phyloP scores from a whole-genome alignment of 2,888 invertebrate species.

The Luperina testacea region DNA sequence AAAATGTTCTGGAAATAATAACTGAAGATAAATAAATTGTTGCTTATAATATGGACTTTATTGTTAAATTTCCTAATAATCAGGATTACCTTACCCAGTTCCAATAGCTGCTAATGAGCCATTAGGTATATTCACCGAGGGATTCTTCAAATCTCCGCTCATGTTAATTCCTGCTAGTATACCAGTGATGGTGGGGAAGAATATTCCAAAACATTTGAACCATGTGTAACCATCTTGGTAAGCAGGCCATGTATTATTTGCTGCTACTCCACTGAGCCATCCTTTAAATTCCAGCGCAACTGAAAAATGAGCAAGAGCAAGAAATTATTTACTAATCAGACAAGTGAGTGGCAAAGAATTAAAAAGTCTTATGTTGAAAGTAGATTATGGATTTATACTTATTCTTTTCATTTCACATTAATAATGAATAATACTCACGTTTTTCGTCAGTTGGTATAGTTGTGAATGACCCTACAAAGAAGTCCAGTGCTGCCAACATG shows the following conservation, averaged over 20 bases:
- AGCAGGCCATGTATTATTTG: conserved; percentile 94
- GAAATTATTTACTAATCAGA: neutral
- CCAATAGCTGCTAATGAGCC: conserved; percentile 98
- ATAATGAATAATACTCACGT: conserved; percentile 85
- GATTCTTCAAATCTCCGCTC: conserved; percentile 98
- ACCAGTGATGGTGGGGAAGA: conserved; percentile 99
- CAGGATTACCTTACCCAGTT: conserved; percentile 91
- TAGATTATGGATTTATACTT: neutral
- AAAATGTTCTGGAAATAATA: conserved; percentile 92
- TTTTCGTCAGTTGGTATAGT: conserved; percentile 89
- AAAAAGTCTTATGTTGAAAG: neutral
- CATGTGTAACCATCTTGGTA: conserved; percentile 96
- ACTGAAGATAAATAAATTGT: neutral
- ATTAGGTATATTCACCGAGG: conserved; percentile 97
- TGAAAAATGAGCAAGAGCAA: conserved; percentile 34
- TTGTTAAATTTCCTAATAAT: neutral
- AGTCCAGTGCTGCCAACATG: conserved; percentile 96
- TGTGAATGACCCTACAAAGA: conserved; percentile 97
- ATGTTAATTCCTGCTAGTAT: conserved; percentile 99
- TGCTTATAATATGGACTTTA: neutral
- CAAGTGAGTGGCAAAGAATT: neutral
- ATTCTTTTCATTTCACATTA: neutral
- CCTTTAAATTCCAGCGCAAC: conserved; percentile 93
- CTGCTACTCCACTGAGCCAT: conserved; percentile 94
- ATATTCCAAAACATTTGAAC: conserved; percentile 99